Evolutionary conservation across 2,113 vertebrate genomes (phyloP), one percentile per base, ranked within the genome.

Genomic region (Hemibagrus wyckioides): DNA sequence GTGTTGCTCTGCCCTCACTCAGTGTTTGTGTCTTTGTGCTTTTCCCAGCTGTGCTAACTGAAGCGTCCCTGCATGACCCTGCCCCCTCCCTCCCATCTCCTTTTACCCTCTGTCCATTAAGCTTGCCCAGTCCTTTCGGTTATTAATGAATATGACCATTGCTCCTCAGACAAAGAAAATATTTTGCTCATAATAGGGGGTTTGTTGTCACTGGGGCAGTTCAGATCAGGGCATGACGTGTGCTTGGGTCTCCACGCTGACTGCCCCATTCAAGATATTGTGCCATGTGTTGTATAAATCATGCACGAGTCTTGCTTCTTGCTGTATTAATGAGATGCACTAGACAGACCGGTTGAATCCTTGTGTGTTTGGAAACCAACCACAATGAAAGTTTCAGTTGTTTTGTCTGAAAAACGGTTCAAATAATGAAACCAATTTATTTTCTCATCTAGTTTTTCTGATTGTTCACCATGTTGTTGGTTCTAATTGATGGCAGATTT

Each of bases 131-230:
- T 63, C 6, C 36, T 17, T 33, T 44, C 30, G 73, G 52, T 67
- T 88, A 80, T 82, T 89, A 89, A 88, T 88, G 87, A 69, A 85
- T 9, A 81, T 82, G 59, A 59, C 81, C 4, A 84, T 63, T 86
- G 61, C 65, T 59, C 57, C 4, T 82, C 85, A 83, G 80, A 90
- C 89, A 88, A 90, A 87, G 85, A 65, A 77, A 86, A 87, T 88
- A 76, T 88, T 90, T 85, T 82, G 84, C 75, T 28, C n/a, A 9
- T 81, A 75, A 71, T 69, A 39, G 75, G 52, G 85, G 39, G 63
- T 59, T 33, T 73, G 75, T 71, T 28, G 57, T 11, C 36, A 17
- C 15, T 44, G 59, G 41, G 6, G 89, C 97, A 96, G 95, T 96
- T 97, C 48, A 63, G 36, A 86, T 86, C 30, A 63, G 63, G 21